Evolutionary conservation across 2,888 invertebrate genomes (phyloP).

Genomic region (Ditylenchus weischeri): DNA sequence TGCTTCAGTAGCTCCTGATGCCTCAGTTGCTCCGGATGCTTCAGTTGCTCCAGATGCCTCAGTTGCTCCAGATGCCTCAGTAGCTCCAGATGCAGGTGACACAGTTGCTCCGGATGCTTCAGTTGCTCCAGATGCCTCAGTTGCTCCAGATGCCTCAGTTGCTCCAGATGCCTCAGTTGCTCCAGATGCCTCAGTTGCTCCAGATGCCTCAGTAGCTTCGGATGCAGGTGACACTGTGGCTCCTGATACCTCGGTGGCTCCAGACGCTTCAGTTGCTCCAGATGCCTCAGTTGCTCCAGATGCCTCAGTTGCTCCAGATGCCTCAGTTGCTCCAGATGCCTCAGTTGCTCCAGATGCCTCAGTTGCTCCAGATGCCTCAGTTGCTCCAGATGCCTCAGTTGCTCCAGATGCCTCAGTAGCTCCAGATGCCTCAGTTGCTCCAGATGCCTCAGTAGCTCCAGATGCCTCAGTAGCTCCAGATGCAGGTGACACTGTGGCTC

Average conservation of each 20-base stretch:
- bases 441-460: slow-evolving; percentile 4
- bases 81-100: too few relatives aligned
- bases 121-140: neutral
- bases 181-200: neutral
- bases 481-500: too few relatives aligned
- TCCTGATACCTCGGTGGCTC: neutral
- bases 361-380: too few relatives aligned
- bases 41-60: neutral
- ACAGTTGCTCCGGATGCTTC: too few relatives aligned
- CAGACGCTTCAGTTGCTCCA: too few relatives aligned
- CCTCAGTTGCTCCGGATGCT: neutral
- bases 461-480: neutral
- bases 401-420: too few relatives aligned
- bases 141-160: neutral
- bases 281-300: too few relatives aligned
- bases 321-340: too few relatives aligned
- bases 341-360: too few relatives aligned
- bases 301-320: too few relatives aligned
- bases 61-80: neutral
- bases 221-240: neutral
- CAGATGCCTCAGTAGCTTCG: neutral
- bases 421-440: neutral
- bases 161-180: neutral
- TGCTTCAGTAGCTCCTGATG: too few relatives aligned
- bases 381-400: too few relatives aligned